Conservation (phyloP, 1,140 invertebrate species). For the Meteorus sp. region DNA sequence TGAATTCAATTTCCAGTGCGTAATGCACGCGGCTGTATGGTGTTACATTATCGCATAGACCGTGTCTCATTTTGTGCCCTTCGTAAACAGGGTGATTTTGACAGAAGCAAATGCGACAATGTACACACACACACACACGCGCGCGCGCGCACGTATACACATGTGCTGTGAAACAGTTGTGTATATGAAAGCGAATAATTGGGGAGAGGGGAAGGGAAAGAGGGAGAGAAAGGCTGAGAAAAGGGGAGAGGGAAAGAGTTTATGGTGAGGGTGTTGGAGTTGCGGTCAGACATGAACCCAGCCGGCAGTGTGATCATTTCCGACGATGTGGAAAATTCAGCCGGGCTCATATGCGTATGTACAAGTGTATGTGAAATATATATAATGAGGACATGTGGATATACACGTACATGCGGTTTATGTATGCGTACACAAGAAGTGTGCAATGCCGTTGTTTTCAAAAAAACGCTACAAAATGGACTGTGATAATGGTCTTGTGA, state of each 20-base stretch:
- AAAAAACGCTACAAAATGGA: too few relatives aligned
- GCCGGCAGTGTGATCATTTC: constrained; percentile 1
- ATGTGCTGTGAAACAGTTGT: too few relatives aligned
- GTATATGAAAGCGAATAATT: not conserved
- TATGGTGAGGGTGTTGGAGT: not conserved
- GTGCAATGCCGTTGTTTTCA: too few relatives aligned
- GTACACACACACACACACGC: not conserved
- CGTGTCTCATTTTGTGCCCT: constrained; percentile 6
- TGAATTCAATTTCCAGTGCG: too few relatives aligned
- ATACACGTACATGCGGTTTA: too few relatives aligned
- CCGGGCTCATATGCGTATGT: too few relatives aligned
- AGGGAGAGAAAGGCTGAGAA: not conserved
- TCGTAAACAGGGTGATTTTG: constrained; percentile 2
- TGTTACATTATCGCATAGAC: not conserved
- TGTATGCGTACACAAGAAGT: too few relatives aligned
- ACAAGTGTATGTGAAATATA: too few relatives aligned
- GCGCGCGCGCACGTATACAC: not conserved
- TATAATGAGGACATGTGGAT: too few relatives aligned
- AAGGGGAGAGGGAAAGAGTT: not conserved
- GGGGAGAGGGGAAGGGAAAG: not conserved
- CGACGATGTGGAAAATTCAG: constrained; percentile 8
- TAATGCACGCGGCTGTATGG: not conserved
- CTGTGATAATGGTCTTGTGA: too few relatives aligned
- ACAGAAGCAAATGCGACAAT: not conserved
- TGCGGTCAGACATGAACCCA: not conserved